Conservation (phyloP, 2,797 vertebrate genomes). For the Pterois miles region DNA sequence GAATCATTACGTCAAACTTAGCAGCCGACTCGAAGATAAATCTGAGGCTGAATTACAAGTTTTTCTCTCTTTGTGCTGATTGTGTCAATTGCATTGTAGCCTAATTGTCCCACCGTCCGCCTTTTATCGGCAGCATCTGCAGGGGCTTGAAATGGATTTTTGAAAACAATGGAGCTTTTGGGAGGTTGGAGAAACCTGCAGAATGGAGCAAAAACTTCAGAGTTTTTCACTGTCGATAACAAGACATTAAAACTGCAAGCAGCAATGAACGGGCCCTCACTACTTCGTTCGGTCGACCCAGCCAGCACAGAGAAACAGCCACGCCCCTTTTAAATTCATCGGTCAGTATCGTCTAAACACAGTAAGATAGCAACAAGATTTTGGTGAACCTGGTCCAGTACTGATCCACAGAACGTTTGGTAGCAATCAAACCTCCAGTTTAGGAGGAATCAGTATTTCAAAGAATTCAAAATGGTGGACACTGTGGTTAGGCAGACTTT, state of each 20-base stretch:
- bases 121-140: conserved; percentile 34
- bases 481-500: too few species aligned
- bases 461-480: too few species aligned
- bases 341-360: too few species aligned
- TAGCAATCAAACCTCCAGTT: too few species aligned
- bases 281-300: too few species aligned
- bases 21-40: conserved; percentile 26
- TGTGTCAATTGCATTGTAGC: conserved; percentile 7
- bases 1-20: conserved; percentile 49
- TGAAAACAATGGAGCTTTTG: conserved; percentile 36
- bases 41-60: conserved; percentile 30
- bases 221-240: not conserved
- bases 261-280: too few species aligned
- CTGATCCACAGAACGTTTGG: too few species aligned
- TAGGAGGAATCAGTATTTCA: too few species aligned
- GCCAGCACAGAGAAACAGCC: too few species aligned
- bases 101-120: conserved; percentile 28
- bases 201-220: not conserved
- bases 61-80: conserved; percentile 31
- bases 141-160: conserved; percentile 41
- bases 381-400: too few species aligned
- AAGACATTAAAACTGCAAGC: not conserved
- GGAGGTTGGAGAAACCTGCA: conserved; percentile 10
- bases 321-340: too few species aligned
- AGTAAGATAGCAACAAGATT: too few species aligned